A percentile compares a stretch with the other conserved stretches of the same genome.
phyloP scores from a whole-genome alignment of 35 echinoderm and acorn worm genomes.

The Patiria miniata region DNA sequence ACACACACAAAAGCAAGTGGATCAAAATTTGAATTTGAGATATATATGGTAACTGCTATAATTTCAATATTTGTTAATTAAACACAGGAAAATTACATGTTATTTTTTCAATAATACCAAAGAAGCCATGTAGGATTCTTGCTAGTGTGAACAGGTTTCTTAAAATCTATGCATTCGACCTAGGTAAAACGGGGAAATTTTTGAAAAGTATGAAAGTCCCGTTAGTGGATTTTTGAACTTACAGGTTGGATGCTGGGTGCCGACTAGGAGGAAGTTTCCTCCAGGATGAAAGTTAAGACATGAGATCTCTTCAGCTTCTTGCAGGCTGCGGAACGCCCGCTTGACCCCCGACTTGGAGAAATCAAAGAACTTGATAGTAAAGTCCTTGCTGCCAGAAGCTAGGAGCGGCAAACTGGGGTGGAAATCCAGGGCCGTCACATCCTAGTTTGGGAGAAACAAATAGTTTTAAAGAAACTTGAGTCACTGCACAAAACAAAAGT shows the following conservation, averaged over 20 bases:
- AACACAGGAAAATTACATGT: no score
- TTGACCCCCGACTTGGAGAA: slow-evolving; percentile 94
- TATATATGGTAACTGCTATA: no score
- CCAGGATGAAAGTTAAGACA: slow-evolving; percentile 75
- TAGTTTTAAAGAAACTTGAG: not conserved
- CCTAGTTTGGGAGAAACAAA: slow-evolving; percentile 17
- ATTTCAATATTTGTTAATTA: no score
- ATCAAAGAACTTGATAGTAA: slow-evolving; percentile 91
- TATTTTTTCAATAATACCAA: no score
- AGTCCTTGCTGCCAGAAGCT: slow-evolving; percentile 94
- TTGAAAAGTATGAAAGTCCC: no score
- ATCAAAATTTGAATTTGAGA: no score
- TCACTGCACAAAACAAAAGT: no score
- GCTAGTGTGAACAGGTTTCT: no score
- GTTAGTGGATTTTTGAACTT: slow-evolving; percentile 56
- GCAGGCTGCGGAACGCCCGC: slow-evolving; percentile 78
- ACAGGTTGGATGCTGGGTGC: slow-evolving; percentile 93
- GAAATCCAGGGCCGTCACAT: slow-evolving; percentile 88
- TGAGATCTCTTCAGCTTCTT: slow-evolving; percentile 73
- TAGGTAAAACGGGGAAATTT: no score
- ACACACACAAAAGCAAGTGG: no score
- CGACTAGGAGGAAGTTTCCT: slow-evolving; percentile 90
- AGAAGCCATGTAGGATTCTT: no score
- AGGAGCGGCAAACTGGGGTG: slow-evolving; percentile 73
- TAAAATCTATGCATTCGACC: no score